phyloP scores from a whole-genome alignment of 1,140 invertebrate genomes.

The Hylaeus volcanicus region DNA sequence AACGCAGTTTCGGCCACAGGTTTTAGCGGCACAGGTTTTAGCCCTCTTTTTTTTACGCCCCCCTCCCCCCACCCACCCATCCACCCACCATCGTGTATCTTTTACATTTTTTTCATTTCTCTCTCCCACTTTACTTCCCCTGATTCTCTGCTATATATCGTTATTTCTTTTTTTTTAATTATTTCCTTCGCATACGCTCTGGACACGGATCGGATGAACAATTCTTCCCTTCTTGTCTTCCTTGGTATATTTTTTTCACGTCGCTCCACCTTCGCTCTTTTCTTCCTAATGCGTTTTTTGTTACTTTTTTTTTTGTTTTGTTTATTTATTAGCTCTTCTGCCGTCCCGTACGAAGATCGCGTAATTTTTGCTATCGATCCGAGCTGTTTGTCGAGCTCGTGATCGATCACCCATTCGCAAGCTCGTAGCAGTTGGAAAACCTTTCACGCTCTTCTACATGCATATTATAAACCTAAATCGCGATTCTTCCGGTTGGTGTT shows the following conservation, averaged over 20 bases:
- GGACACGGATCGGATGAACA: conserved; percentile 48
- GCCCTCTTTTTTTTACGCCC: no score
- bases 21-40: conserved; percentile 34
- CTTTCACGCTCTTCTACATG: conserved; percentile 7
- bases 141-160: conserved; percentile 3
- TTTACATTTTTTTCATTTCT: neutral
- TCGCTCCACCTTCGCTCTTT: neutral
- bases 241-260: conserved; percentile 27
- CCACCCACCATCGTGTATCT: conserved; percentile 1
- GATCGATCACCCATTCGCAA: conserved; percentile 44
- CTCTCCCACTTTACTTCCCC: neutral
- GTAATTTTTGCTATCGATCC: neutral
- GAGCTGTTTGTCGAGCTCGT: conserved; percentile 15
- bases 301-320: neutral
- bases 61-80: neutral
- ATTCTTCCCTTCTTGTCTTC: conserved; percentile 23
- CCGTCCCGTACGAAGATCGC: neutral
- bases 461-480: conserved; percentile 23
- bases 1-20: conserved; percentile 71
- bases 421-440: conserved; percentile 45
- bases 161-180: neutral
- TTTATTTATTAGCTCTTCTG: conserved; percentile 6
- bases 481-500: conserved; percentile 29
- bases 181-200: conserved; percentile 13
- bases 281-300: conserved; percentile 29